Conservation (phyloP, 2,113 vertebrate species). For the Callithrix jacchus region DNA sequence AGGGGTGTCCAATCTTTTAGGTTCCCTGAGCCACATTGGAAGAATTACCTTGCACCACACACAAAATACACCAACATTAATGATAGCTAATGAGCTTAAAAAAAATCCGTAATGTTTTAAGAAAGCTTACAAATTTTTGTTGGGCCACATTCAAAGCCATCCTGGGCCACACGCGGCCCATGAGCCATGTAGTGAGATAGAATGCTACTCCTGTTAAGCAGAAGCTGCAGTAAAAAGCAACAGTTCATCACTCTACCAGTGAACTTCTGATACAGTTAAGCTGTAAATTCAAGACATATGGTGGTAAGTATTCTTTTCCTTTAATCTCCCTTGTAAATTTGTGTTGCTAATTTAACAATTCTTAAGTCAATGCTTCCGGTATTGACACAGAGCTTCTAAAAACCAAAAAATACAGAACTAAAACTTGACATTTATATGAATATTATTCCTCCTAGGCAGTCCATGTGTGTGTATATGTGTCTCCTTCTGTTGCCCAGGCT, state of each 20-base stretch:
- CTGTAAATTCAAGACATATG: background rate
- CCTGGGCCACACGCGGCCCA: no score
- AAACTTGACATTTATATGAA: slow-evolving; percentile 16
- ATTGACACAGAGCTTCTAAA: background rate
- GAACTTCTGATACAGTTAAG: background rate
- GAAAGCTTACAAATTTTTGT: no score
- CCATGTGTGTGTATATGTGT: background rate
- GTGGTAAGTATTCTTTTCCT: background rate
- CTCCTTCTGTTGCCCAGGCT: no score
- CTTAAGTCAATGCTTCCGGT: background rate
- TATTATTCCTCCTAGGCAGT: background rate
- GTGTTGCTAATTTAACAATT: background rate
- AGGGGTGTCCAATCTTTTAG: no score
- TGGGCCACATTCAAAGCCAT: no score
- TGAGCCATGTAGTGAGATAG: background rate
- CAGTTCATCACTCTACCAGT: background rate
- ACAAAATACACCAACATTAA: no score
- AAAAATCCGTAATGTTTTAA: no score
- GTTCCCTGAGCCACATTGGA: no score
- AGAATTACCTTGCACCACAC: no score
- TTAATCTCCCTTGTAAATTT: background rate
- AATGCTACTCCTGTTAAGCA: background rate
- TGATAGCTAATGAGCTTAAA: no score
- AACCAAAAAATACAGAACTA: background rate
- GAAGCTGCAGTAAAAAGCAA: background rate